These are phyloP conservation scores for Orthosia cruda DNA, from an alignment of 2,888 invertebrate genomes.

Conservation along the genomic window DNA sequence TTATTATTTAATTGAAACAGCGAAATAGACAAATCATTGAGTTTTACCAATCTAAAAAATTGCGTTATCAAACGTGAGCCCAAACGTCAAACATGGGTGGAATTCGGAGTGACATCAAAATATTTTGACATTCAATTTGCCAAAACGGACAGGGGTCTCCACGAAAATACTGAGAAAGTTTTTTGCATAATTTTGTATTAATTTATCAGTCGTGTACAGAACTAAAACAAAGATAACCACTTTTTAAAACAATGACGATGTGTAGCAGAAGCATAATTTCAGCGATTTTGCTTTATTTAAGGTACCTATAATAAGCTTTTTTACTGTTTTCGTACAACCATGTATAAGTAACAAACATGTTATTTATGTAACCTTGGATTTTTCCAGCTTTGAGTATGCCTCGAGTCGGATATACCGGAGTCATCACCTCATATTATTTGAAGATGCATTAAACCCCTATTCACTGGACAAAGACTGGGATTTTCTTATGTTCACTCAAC, in stretches of 20 bases:
- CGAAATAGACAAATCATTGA: background rate
- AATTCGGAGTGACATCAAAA: constrained; percentile 4
- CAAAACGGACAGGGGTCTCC: background rate
- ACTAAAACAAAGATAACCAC: background rate
- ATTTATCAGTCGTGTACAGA: background rate
- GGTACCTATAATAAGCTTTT: constrained; percentile 60
- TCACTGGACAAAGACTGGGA: constrained; percentile 92
- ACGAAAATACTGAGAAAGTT: constrained; percentile 7
- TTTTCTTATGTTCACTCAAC: constrained; percentile 93
- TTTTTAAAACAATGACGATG: constrained; percentile 37
- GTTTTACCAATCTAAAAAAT: background rate
- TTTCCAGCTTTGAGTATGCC: constrained; percentile 66
- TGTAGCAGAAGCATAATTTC: constrained; percentile 43
- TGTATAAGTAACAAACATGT: constrained; percentile 16
- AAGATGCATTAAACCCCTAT: constrained; percentile 8
- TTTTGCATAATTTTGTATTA: background rate
- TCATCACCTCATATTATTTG: constrained; percentile 15
- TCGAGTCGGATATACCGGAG: constrained; percentile 26
- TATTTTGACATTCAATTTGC: constrained; percentile 16
- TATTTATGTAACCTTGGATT: constrained; percentile 37
- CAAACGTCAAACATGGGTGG: constrained; percentile 13
- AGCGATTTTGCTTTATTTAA: constrained; percentile 51
- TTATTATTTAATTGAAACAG: background rate
- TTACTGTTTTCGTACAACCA: constrained; percentile 2
- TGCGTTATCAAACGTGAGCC: constrained; percentile 12